Evolutionary conservation across 2,113 vertebrate species (phyloP), one percentile per base, ranked within the genome.

Genomic region (Steatornis caripensis): DNA sequence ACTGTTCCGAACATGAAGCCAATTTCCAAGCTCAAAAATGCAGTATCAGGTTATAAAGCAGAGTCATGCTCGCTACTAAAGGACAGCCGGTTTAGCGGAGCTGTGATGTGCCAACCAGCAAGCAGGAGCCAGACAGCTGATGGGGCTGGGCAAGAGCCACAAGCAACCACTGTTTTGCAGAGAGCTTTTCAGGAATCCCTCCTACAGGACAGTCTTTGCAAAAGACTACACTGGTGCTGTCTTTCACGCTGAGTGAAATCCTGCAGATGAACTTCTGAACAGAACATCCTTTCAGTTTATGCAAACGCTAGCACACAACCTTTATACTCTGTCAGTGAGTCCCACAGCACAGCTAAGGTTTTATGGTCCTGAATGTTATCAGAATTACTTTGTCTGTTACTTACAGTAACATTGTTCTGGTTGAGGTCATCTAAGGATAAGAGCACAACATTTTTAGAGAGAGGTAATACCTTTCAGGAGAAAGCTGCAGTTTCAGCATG

Each of bases 101-200:
- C 76, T 81, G 84, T 27, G 93, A 86, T 1, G 57, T 84, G 93
- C 95, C 93, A 78, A 81, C 43, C 84, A 74, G 80, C 1, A 48
- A 94, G 91, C 93, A 84, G 93, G 72, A 95, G 95, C 94, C 94
- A 96, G 91, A 60, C 89, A 95, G 89, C 91, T 95, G 93, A 89
- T 82, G 87, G 77, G 94, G 93, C 91, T 84, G 87, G 89, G 91
- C 84, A 84, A 51, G 69, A 87, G 89, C 95, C 96, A 95, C 91
- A 95, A 69, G 84, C 77, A 93, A 39, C 39, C 77, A 60, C 96
- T 95, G 95, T 94, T 90, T 34, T 48, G 70, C 4, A 87, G 74
- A 62, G 78, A 92, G 96, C 94, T 96, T 95, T 96, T 96, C 89
- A 97, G 95, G 96, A 95, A 96, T 95, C 87, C 78, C 87, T 89